Evolutionary conservation across 2,888 invertebrate species (phyloP), one percentile per base, ranked within the genome.

Genomic region (Lochmaea crataegi): DNA sequence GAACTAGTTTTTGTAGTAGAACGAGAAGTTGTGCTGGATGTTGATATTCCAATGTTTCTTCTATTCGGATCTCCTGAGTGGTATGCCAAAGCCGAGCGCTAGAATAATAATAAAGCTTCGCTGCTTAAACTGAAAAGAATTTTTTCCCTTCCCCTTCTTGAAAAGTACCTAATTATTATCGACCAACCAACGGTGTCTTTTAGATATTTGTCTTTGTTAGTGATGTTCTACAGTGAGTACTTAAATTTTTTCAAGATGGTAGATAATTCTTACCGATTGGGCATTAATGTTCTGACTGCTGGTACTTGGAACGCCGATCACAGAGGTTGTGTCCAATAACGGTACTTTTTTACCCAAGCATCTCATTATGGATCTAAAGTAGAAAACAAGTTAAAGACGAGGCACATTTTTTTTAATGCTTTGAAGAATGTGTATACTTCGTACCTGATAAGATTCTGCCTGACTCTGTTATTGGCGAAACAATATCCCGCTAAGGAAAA

Each of bases 1-100:
- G 96, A 96, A 81, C 96, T 94, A 14, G 97, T 97, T 86, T 97
- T 98, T 65, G 95, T 96, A 0, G 97, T 97, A 42, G 97, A 97
- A 77, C 96, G 89, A 1, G 96, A 97, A 0, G 98, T 98, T 0
- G 97, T 98, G 74, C 96, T 96, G 0, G 97, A 96, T 0, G 97
- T 96, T 12, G 97, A 97, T 80, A 98, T 97, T 45, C 97, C 98
- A 76, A 97, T 93, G 85, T 95, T 94, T 64, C 95, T 88, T 78
- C 93, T 87, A 53, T 90, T 89, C 38, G 91, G 90, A 76, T 91
- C 90, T 79, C 91, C 91, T 53, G 92, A 91, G 83, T 94, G 93
- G 83, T 96, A 96, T 1, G 95, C 94, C 76, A 96, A 87, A 0
- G 95, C 94, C 2, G 96, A 95, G 78, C 96, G 91, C 91, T 90